phyloP scores from a whole-genome alignment of 1,140 invertebrate genomes.

The Dermatophagoides farinae region DNA sequence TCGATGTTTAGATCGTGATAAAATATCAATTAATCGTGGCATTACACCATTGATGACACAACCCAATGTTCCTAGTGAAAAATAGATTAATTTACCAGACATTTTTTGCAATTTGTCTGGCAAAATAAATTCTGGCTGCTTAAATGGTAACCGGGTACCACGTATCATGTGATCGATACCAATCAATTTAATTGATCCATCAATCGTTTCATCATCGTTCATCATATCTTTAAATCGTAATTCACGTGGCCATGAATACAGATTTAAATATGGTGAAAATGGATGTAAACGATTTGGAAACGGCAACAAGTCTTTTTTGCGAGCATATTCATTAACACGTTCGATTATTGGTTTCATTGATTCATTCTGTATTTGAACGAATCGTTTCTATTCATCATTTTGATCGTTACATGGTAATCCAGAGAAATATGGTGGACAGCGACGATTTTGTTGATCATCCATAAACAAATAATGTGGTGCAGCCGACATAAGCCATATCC shows the following conservation, averaged over 20 bases:
- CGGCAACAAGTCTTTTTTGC: no score
- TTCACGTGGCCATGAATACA: slow-evolving; percentile 7
- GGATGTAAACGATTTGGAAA: not conserved
- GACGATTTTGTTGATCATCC: no score
- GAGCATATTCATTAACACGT: no score
- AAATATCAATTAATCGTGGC: not conserved
- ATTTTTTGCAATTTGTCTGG: not conserved
- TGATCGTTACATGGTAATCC: slow-evolving; percentile 1
- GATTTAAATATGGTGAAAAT: slow-evolving; percentile 6
- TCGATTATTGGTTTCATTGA: no score
- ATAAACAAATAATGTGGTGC: slow-evolving; percentile 1
- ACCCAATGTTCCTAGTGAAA: slow-evolving; percentile 12
- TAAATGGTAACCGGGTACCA: no score
- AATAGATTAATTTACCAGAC: slow-evolving; percentile 10
- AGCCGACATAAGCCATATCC: slow-evolving; percentile 9
- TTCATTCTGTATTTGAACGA: not conserved
- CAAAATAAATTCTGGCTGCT: not conserved
- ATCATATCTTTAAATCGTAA: no score
- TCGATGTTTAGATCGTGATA: slow-evolving; percentile 3
- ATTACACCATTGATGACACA: slow-evolving; percentile 2
- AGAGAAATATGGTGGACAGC: slow-evolving; percentile 3
- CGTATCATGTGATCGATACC: not conserved
- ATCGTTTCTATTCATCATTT: not conserved
- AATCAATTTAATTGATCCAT: not conserved
- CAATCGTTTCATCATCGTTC: not conserved